Percentiles rank a stretch among this genome's conserved stretches.
Evolutionary conservation across 2,797 vertebrate genomes (phyloP).

Genomic region (Neosalanx taihuensis): DNA sequence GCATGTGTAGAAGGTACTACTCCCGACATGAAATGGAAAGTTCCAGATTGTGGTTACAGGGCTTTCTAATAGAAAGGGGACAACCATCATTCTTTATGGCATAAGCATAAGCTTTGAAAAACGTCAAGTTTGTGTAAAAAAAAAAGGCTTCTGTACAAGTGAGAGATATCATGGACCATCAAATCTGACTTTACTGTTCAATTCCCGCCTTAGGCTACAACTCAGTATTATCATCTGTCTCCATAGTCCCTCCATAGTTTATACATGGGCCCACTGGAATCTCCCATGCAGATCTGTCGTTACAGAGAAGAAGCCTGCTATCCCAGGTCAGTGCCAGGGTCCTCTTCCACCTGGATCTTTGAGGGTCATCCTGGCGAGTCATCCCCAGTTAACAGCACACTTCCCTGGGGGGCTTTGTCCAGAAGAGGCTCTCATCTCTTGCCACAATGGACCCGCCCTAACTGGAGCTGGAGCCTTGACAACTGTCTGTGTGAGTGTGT

Average conservation of each 20-base stretch:
- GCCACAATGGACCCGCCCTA: neutral
- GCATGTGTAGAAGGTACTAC: neutral
- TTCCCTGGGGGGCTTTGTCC: slow-evolving; percentile 50
- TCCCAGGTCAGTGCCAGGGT: slow-evolving; percentile 51
- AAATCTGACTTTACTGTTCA: slow-evolving; percentile 25
- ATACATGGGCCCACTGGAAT: neutral
- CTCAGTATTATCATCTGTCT: neutral
- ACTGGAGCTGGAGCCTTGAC: neutral
- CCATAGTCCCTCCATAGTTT: neutral
- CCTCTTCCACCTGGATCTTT: slow-evolving; percentile 16
- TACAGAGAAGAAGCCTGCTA: slow-evolving; percentile 32
- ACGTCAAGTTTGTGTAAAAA: neutral
- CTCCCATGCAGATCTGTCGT: slow-evolving; percentile 17
- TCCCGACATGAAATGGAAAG: neutral
- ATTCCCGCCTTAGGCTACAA: slow-evolving; percentile 11
- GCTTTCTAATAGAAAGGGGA: slow-evolving; percentile 25
- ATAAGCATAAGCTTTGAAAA: slow-evolving; percentile 26
- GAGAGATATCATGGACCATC: slow-evolving; percentile 25
- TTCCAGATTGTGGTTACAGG: neutral
- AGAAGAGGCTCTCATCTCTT: slow-evolving; percentile 1
- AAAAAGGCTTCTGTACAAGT: slow-evolving; percentile 10
- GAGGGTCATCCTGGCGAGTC: slow-evolving; percentile 36
- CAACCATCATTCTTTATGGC: slow-evolving; percentile 20
- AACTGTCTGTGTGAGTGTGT: neutral
- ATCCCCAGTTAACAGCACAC: slow-evolving; percentile 32